Evolutionary conservation across 2,888 invertebrate genomes (phyloP).

Genomic region (Taphrorychus bicolor): DNA sequence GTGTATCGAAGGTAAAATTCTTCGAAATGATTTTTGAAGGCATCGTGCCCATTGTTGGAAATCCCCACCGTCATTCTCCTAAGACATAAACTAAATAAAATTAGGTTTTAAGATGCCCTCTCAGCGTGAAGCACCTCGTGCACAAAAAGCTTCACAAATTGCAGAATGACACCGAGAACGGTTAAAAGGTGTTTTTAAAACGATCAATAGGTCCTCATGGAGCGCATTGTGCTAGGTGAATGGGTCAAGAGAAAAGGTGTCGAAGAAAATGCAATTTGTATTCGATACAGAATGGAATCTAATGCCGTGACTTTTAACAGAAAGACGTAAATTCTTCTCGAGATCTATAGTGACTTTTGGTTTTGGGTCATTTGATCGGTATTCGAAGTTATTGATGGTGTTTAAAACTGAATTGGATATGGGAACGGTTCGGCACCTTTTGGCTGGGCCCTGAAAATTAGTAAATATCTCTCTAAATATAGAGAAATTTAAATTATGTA

Average conservation of each 20-base stretch:
- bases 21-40: conserved; percentile 14
- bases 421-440: conserved; percentile 7
- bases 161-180: conserved; percentile 35
- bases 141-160: conserved; percentile 40
- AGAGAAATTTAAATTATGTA: too few relatives aligned
- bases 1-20: conserved; percentile 10
- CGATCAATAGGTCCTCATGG: conserved; percentile 36
- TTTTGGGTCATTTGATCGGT: conserved; percentile 34
- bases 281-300: conserved; percentile 27
- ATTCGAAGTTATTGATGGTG: conserved; percentile 19
- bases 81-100: conserved; percentile 41
- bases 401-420: conserved; percentile 13
- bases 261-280: conserved; percentile 34
- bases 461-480: too few relatives aligned
- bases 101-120: conserved; percentile 40
- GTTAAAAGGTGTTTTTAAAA: conserved; percentile 37
- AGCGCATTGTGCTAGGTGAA: conserved; percentile 27
- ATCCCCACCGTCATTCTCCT: conserved; percentile 23
- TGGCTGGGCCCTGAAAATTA: too few relatives aligned
- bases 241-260: conserved; percentile 39
- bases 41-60: conserved; percentile 28
- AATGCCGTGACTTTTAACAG: conserved; percentile 27
- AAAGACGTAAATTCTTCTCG: conserved; percentile 13
- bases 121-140: conserved; percentile 33
- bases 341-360: conserved; percentile 33